phyloP scores from a whole-genome alignment of 2,888 invertebrate genomes.

The Priocnemis perturbator region DNA sequence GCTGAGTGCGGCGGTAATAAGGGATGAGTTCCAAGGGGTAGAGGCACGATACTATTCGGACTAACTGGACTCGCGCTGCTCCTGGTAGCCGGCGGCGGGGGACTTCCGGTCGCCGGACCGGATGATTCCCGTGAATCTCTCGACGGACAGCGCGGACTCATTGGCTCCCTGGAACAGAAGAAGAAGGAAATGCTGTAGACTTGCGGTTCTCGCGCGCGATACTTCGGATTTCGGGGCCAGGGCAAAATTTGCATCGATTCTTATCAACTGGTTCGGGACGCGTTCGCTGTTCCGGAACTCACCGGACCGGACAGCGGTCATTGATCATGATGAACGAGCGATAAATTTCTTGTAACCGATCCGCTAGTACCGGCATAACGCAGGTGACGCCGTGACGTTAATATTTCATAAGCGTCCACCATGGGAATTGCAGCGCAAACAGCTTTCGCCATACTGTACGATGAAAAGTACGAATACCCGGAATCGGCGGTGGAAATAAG shows the following conservation, averaged over 20 bases:
- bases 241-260: background rate
- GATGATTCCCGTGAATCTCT: slow-evolving; percentile 84
- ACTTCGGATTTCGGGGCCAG: background rate
- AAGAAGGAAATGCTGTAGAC: slow-evolving; percentile 61
- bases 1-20: slow-evolving; percentile 87
- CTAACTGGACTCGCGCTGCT: slow-evolving; percentile 79
- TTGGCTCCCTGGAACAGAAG: slow-evolving; percentile 82
- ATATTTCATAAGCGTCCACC: slow-evolving; percentile 56
- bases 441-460: slow-evolving; percentile 33
- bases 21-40: slow-evolving; percentile 82
- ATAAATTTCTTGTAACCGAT: slow-evolving; percentile 59
- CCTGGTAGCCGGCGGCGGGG: slow-evolving; percentile 78
- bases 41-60: slow-evolving; percentile 81
- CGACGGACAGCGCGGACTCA: slow-evolving; percentile 88
- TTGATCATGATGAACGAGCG: slow-evolving; percentile 50
- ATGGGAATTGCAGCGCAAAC: slow-evolving; percentile 40
- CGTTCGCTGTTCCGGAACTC: slow-evolving; percentile 3
- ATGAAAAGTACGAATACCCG: slow-evolving; percentile 36
- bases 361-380: slow-evolving; percentile 37
- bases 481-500: slow-evolving; percentile 31
- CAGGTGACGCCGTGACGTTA: slow-evolving; percentile 49
- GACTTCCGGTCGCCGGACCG: slow-evolving; percentile 83
- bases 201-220: slow-evolving; percentile 30
- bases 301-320: slow-evolving; percentile 20
- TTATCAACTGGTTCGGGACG: slow-evolving; percentile 12